Evolutionary conservation across 2,888 invertebrate species (phyloP).

Genomic region (Acleris holmiana): DNA sequence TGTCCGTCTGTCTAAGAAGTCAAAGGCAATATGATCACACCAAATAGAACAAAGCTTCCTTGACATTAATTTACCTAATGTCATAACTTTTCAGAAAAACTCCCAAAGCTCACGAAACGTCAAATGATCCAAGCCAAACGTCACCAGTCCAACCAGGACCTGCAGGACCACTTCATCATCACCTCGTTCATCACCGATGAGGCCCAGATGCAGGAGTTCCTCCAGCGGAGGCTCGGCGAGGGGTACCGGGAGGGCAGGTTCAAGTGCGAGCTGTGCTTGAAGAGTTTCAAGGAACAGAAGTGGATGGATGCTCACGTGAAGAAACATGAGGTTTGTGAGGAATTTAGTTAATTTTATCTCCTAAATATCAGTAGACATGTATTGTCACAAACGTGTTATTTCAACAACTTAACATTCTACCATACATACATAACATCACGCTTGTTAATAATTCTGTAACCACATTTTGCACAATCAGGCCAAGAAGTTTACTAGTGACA

Average conservation of each 20-base stretch:
- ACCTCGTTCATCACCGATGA: conserved; percentile 17
- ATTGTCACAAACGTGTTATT: too few relatives aligned
- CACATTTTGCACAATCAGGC: too few relatives aligned
- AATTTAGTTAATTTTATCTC: too few relatives aligned
- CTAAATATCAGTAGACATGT: too few relatives aligned
- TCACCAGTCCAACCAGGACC: conserved; percentile 15
- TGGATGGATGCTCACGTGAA: conserved; percentile 21
- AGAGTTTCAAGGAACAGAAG: conserved; percentile 19
- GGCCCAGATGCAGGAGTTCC: conserved; percentile 21
- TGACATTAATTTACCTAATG: too few relatives aligned
- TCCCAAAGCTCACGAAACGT: background rate
- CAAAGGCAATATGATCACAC: too few relatives aligned
- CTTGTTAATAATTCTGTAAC: too few relatives aligned
- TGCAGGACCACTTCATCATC: conserved; percentile 30
- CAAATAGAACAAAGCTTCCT: too few relatives aligned
- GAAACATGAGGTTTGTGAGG: conserved; percentile 18
- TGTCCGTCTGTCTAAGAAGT: too few relatives aligned
- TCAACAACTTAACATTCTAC: too few relatives aligned
- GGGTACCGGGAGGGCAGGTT: conserved; percentile 15
- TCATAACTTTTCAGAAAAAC: conserved; percentile 17
- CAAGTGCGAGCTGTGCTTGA: conserved; percentile 11
- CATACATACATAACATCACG: too few relatives aligned
- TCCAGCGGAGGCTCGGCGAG: background rate
- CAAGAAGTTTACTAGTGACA: too few relatives aligned
- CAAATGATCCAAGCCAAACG: conserved; percentile 10